A percentile compares a stretch with the other conserved stretches of the same genome.
Evolutionary conservation across 2,797 vertebrate genomes (phyloP).

Genomic region (Chromobotia macracanthus): DNA sequence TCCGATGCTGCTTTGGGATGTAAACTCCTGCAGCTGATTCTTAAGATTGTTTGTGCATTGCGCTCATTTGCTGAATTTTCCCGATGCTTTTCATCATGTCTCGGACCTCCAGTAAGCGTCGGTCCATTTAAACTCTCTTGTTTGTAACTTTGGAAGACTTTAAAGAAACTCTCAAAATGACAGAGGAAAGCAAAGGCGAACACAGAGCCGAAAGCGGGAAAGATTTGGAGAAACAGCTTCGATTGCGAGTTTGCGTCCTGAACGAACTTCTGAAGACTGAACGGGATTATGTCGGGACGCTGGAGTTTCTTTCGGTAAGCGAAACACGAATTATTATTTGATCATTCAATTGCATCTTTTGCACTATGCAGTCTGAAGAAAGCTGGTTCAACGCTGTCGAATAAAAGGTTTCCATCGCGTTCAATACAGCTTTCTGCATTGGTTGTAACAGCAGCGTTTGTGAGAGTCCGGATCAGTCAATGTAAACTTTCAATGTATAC

Average conservation of each 20-base stretch:
- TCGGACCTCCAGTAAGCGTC: slow-evolving; percentile 52
- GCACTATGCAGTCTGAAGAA: not conserved
- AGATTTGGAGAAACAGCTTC: slow-evolving; percentile 93
- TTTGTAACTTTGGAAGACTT: slow-evolving; percentile 41
- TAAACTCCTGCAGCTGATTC: not conserved
- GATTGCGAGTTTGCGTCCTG: slow-evolving; percentile 92
- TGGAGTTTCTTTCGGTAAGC: slow-evolving; percentile 98
- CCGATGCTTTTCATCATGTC: slow-evolving; percentile 62
- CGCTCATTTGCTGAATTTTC: not conserved
- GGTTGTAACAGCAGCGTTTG: not conserved
- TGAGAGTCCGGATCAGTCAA: not conserved
- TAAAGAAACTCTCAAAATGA: slow-evolving; percentile 77
- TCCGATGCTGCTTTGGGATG: slow-evolving; percentile 13
- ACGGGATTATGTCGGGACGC: slow-evolving; percentile 94
- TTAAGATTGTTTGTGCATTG: not conserved
- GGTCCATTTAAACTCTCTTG: slow-evolving; percentile 16
- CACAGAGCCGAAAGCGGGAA: slow-evolving; percentile 87
- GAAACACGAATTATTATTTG: not conserved
- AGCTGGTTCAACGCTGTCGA: not conserved
- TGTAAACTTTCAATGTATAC: not conserved
- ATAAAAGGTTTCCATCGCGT: not conserved
- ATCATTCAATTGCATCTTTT: not conserved
- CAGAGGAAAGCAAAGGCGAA: slow-evolving; percentile 88
- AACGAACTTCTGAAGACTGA: slow-evolving; percentile 95
- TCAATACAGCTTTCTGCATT: not conserved